A percentile compares a stretch with the other conserved stretches of the same genome.
These are phyloP conservation scores for Plebejus argus DNA, from an alignment of 2,888 invertebrate genomes.

Conservation along the genomic window DNA sequence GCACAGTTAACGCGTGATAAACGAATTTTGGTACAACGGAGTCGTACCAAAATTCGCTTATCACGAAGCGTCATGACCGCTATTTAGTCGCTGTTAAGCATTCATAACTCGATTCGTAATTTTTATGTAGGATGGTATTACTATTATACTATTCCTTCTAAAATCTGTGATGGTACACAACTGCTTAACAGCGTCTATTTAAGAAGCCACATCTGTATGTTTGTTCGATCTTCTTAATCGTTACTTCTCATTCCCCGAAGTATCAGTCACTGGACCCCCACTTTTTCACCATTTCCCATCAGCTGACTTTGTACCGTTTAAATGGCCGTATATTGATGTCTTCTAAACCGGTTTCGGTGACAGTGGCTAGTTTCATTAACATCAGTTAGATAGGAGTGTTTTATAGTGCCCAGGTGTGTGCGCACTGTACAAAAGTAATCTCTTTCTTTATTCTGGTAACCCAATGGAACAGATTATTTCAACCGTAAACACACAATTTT, in stretches of 20 bases:
- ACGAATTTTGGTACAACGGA: too few species aligned
- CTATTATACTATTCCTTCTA: too few species aligned
- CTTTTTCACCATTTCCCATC: background rate
- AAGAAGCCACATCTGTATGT: background rate
- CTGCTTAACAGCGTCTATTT: too few species aligned
- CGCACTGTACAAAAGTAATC: background rate
- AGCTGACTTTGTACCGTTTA: background rate
- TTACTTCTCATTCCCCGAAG: background rate
- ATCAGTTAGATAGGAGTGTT: background rate
- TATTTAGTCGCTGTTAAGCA: too few species aligned
- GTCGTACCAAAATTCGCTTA: too few species aligned
- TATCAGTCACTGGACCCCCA: constrained; percentile 1
- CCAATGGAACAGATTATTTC: too few species aligned
- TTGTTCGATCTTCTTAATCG: background rate
- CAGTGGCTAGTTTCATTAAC: background rate
- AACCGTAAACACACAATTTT: too few species aligned
- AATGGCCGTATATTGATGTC: background rate
- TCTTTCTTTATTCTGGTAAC: background rate
- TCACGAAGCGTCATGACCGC: too few species aligned
- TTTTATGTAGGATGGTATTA: too few species aligned
- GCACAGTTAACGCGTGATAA: too few species aligned
- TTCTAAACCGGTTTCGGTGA: background rate
- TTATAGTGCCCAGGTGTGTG: background rate
- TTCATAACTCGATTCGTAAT: too few species aligned
- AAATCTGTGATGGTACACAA: too few species aligned